Percentiles rank a stretch among this genome's conserved stretches.
Evolutionary conservation across 2,888 invertebrate species (phyloP).

Genomic region (Cephus pygmeus): DNA sequence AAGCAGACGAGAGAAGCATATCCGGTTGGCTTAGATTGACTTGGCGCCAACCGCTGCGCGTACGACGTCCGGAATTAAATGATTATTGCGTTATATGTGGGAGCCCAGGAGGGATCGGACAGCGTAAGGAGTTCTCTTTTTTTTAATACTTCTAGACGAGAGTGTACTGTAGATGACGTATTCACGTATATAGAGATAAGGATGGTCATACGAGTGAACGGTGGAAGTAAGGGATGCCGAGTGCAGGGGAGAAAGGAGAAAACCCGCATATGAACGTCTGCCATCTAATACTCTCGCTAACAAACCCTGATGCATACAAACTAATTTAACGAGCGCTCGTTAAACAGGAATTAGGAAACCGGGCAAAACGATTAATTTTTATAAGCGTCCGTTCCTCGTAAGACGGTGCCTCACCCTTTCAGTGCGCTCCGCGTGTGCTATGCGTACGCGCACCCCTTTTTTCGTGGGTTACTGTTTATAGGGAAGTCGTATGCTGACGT

Average conservation of each 20-base stretch:
- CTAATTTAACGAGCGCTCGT: slow-evolving; percentile 29
- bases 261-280: slow-evolving; percentile 32
- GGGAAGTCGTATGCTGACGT: neutral
- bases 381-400: slow-evolving; percentile 30
- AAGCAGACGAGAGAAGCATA: slow-evolving; percentile 59
- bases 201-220: neutral
- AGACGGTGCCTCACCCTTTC: neutral
- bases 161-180: no score
- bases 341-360: slow-evolving; percentile 51
- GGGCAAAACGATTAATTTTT: slow-evolving; percentile 58
- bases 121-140: no score
- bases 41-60: slow-evolving; percentile 65
- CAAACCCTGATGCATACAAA: slow-evolving; percentile 24
- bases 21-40: slow-evolving; percentile 66
- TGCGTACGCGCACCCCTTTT: neutral
- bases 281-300: slow-evolving; percentile 18
- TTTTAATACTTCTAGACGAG: no score
- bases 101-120: slow-evolving; percentile 24
- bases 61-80: slow-evolving; percentile 64
- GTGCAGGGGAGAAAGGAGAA: slow-evolving; percentile 20
- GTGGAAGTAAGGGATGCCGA: slow-evolving; percentile 15
- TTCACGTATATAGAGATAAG: neutral
- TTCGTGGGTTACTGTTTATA: neutral
- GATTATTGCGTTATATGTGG: slow-evolving; percentile 62
- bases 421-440: neutral